phyloP scores from a whole-genome alignment of 2,888 invertebrate species.

The Asteroscopus sphinx region DNA sequence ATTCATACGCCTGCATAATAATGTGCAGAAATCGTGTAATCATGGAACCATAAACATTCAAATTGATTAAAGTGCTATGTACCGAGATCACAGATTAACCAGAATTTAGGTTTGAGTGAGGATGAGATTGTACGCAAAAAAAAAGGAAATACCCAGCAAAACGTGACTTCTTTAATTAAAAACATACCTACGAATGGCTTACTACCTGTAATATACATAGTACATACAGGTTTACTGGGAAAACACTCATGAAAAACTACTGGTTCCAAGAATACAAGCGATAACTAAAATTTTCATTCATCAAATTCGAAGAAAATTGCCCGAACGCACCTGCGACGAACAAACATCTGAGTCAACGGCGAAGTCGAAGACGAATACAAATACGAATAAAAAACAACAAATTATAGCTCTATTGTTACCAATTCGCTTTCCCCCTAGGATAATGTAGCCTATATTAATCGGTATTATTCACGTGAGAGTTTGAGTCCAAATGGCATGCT shows the following conservation, averaged over 20 bases:
- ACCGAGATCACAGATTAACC: slow-evolving; percentile 26
- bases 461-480: slow-evolving; percentile 55
- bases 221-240: no score
- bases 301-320: slow-evolving; percentile 27
- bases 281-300: slow-evolving; percentile 2
- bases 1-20: neutral
- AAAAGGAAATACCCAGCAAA: slow-evolving; percentile 30
- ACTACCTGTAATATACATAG: no score
- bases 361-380: slow-evolving; percentile 24
- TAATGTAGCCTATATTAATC: slow-evolving; percentile 47
- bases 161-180: slow-evolving; percentile 30
- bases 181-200: no score
- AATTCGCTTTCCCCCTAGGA: slow-evolving; percentile 46
- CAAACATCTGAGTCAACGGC: slow-evolving; percentile 16
- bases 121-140: slow-evolving; percentile 7
- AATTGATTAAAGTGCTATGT: slow-evolving; percentile 23
- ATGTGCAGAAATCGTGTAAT: neutral
- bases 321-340: slow-evolving; percentile 29
- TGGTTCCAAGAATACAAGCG: no score
- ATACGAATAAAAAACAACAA: slow-evolving; percentile 53
- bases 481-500: slow-evolving; percentile 52
- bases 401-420: slow-evolving; percentile 60
- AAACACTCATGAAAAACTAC: no score
- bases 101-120: slow-evolving; percentile 14
- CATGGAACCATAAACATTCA: slow-evolving; percentile 8